Base-by-base conservation (phyloP, 2,888 invertebrate species). In the Linyphia triangularis region DNA sequence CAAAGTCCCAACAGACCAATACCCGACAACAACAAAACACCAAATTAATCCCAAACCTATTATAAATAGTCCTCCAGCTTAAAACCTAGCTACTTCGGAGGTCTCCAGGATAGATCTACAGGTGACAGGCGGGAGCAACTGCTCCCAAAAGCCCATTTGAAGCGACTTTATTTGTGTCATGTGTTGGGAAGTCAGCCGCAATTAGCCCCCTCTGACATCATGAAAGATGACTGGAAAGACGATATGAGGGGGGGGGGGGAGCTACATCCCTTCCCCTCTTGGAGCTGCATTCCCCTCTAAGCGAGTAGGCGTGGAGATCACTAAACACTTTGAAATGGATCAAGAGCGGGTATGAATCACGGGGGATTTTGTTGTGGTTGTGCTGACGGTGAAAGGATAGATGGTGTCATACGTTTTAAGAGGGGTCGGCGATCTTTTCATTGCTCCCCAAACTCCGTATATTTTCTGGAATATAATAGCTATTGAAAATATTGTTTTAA, bases 201-300 rank as follows among this genome's bases (percentile, higher is more conserved):
- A 85, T 85, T 85, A 85, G 85, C 85, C 78, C 30, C 78, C 70
- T 63, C 85, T 85, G 85, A 85, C 85, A 85, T 85, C 85, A 78
- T 85, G 85, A 85, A 57, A 79, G 78, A 85, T 85, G 85, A 85
- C 78, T 78, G 61, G 70, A 63, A 79, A 85, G n/a, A 37, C 7
- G 85, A 85, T 16, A 84, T 78, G 61, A 30, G 19, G 61, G 63
- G 61, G 37, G 40, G 65, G 78, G 67, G 28, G 65, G 51, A 28
- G n/a, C 13, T 75, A 33, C 30, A 28, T 30, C 75, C 22, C 26
- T 26, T 30, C 75, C 22, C 26, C 59, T 22, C 59, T 57, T 33
- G 33, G 33, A 9, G 33, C 33, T 33, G 65, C 67, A 43, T 43
- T 37, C 43, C 30, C 30, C 75, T 37, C 30, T 77, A 85, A 85